A percentile compares a stretch with the other conserved stretches of the same genome.
Evolutionary conservation across 2,888 invertebrate species (phyloP).

Genomic region (Leptopilina drosophilae): DNA sequence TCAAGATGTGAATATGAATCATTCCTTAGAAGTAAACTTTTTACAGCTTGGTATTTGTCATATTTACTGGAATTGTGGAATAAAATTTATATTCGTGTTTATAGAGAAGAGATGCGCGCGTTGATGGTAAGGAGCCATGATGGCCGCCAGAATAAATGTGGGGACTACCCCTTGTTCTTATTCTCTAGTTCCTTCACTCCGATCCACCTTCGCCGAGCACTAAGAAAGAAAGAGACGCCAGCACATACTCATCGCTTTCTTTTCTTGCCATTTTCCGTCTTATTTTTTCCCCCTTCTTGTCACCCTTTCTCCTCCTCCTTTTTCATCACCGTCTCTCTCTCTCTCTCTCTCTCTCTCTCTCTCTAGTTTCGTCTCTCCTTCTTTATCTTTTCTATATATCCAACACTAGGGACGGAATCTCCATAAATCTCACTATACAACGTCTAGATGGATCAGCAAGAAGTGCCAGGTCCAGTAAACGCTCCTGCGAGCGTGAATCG

Average conservation of each 20-base stretch:
- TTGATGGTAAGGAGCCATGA: slow-evolving; percentile 51
- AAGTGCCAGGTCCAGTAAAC: slow-evolving; percentile 70
- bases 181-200: slow-evolving; percentile 40
- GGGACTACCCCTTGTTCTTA: slow-evolving; percentile 32
- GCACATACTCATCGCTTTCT: slow-evolving; percentile 38
- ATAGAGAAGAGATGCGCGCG: slow-evolving; percentile 28
- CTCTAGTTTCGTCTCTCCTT: slow-evolving; percentile 40
- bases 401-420: slow-evolving; percentile 63
- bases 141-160: slow-evolving; percentile 55
- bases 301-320: slow-evolving; percentile 16
- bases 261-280: slow-evolving; percentile 39
- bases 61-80: too few species aligned
- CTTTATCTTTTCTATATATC: slow-evolving; percentile 52
- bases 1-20: too few species aligned
- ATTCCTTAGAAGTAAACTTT: too few species aligned
- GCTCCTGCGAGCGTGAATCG: slow-evolving; percentile 48
- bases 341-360: slow-evolving; percentile 39
- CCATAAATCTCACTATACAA: slow-evolving; percentile 76
- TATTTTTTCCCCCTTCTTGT: slow-evolving; percentile 37
- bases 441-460: slow-evolving; percentile 75
- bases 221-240: slow-evolving; percentile 9
- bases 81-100: slow-evolving; percentile 5
- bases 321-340: slow-evolving; percentile 31
- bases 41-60: too few species aligned
- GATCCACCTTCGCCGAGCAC: slow-evolving; percentile 10